Conservation (phyloP, 2,888 invertebrate genomes). For the Sabatieria punctata region DNA sequence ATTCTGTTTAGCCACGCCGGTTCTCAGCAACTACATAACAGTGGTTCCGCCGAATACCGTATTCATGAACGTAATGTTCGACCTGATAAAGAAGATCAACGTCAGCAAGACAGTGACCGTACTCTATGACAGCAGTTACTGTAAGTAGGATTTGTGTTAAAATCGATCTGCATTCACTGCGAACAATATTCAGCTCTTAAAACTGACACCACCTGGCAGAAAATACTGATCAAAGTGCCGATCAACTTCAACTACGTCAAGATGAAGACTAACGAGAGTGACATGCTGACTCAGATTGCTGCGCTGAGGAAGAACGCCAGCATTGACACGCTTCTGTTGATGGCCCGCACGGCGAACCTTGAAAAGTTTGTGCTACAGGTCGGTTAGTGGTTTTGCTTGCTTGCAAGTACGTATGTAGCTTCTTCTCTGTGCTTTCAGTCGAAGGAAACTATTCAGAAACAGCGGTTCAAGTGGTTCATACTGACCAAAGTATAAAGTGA, state of each 20-base stretch:
- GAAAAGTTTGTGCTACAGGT: constrained; percentile 19
- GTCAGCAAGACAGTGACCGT: constrained; percentile 71
- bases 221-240: neutral
- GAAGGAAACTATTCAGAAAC: neutral
- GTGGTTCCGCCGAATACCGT: constrained; percentile 20
- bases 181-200: neutral
- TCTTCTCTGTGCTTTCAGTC: constrained; percentile 12
- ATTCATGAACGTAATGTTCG: constrained; percentile 46
- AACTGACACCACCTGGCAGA: neutral
- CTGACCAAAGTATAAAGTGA: constrained; percentile 18
- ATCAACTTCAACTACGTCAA: neutral
- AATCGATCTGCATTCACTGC: no score
- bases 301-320: constrained; percentile 13
- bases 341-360: constrained; percentile 21
- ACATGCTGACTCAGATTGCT: neutral
- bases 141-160: constrained; percentile 45
- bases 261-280: constrained; percentile 7
- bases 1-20: no score
- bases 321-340: constrained; percentile 18
- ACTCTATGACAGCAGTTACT: constrained; percentile 67
- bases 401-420: constrained; percentile 7
- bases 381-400: constrained; percentile 1
- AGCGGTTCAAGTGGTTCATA: constrained; percentile 15
- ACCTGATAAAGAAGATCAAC: constrained; percentile 61
- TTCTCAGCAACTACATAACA: constrained; percentile 19